Evolutionary conservation across 92 coral and sea anemone species (phyloP).

Genomic region (Porites rus): DNA sequence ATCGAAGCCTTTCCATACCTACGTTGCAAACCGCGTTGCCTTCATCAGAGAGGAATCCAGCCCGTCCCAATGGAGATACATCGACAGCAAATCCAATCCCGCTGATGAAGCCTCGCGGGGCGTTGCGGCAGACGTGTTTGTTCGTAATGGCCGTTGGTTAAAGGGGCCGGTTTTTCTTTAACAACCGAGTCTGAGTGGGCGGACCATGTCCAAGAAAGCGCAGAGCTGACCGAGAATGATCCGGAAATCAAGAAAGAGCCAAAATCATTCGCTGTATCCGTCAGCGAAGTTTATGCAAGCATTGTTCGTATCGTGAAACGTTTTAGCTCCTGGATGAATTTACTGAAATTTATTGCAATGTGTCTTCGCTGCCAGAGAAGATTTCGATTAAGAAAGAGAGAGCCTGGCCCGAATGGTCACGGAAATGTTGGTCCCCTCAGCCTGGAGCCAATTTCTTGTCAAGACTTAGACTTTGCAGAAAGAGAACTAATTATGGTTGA

Average conservation of each 20-base stretch:
- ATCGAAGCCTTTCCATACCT: constrained; percentile 25
- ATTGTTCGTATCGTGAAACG: too few species aligned
- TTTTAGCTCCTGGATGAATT: too few species aligned
- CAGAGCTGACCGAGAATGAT: constrained; percentile 28
- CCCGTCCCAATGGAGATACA: constrained; percentile 27
- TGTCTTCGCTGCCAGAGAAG: too few species aligned
- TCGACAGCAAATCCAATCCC: constrained; percentile 19
- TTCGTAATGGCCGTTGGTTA: too few species aligned
- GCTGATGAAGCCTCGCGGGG: too few species aligned
- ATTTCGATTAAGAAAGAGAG: too few species aligned
- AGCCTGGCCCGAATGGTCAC: too few species aligned
- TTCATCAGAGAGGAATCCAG: background rate
- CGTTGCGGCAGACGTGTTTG: constrained; percentile 19
- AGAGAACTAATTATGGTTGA: constrained; percentile 8
- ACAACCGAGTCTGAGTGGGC: constrained; percentile 24
- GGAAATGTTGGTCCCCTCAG: background rate
- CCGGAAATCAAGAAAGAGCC: constrained; percentile 49
- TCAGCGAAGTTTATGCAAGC: background rate
- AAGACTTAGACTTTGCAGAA: constrained; percentile 39
- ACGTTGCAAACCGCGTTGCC: constrained; percentile 30
- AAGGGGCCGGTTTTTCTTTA: background rate
- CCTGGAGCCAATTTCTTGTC: background rate
- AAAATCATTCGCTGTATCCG: background rate
- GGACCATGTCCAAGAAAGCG: background rate
- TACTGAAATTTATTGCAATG: too few species aligned